Conservation (phyloP, 2,888 invertebrate species). For the Melipona bicolor region DNA sequence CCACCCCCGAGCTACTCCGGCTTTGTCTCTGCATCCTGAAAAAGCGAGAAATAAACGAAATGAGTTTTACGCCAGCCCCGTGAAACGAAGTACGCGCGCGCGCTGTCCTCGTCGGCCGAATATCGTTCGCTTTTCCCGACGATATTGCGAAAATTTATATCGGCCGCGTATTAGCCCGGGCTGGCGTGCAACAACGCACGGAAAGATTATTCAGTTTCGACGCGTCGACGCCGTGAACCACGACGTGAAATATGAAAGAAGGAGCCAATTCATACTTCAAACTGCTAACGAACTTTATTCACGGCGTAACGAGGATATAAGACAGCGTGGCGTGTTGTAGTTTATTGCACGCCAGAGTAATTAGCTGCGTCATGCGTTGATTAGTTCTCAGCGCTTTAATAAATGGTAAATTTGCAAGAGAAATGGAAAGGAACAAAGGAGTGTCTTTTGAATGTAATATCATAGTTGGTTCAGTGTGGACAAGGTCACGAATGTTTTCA, state of each 20-base stretch:
- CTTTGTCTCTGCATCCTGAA: slow-evolving; percentile 81
- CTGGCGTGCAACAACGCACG: too few species aligned
- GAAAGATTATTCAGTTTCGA: background rate
- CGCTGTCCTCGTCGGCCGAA: background rate
- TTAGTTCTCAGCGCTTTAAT: background rate
- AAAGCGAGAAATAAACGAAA: slow-evolving; percentile 63
- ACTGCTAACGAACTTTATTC: background rate
- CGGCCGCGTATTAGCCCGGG: background rate
- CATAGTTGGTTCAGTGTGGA: too few species aligned
- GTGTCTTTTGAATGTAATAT: too few species aligned
- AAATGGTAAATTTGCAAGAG: too few species aligned
- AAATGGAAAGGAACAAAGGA: too few species aligned
- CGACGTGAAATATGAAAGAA: too few species aligned
- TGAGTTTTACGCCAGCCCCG: slow-evolving; percentile 46
- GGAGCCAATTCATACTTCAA: background rate
- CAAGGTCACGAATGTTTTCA: too few species aligned
- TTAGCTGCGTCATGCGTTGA: background rate
- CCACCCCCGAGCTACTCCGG: slow-evolving; percentile 80
- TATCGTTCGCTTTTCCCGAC: background rate
- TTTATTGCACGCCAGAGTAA: background rate
- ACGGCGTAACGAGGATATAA: background rate
- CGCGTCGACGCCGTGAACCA: background rate
- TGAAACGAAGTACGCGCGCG: background rate
- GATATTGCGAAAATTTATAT: slow-evolving; percentile 33
- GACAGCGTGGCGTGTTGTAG: background rate